Percentiles rank a stretch among this genome's conserved stretches.
Evolutionary conservation across 2,113 vertebrate genomes (phyloP).

Genomic region (Colistium nudipinnis): DNA sequence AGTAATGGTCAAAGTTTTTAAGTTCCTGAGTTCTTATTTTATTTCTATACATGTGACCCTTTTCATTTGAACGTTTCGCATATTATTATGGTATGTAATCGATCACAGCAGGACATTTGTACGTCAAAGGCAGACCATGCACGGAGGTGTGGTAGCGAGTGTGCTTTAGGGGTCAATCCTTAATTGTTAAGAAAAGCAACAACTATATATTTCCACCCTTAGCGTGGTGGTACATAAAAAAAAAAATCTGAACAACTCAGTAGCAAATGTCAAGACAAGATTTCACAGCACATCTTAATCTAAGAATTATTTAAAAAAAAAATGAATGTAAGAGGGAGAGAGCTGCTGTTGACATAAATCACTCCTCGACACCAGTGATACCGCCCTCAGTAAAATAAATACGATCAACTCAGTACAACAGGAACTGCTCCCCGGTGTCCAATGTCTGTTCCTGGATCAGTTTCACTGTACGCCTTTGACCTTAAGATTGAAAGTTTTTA

Average conservation of each 20-base stretch:
- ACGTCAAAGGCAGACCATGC: neutral
- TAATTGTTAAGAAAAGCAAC: conserved; percentile 2
- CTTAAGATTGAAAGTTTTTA: conserved; percentile 14
- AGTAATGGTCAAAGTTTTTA: conserved; percentile 1
- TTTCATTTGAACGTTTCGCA: conserved; percentile 17
- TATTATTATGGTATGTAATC: neutral
- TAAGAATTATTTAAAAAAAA: neutral
- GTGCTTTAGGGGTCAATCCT: conserved; percentile 19
- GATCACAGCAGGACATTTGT: conserved; percentile 1
- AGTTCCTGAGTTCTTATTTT: conserved; percentile 7
- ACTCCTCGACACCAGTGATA: conserved; percentile 32
- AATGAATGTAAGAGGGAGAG: neutral
- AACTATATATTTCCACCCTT: neutral
- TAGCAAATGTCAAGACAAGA: neutral
- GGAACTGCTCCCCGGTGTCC: conserved; percentile 9
- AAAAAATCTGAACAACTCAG: neutral
- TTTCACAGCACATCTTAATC: neutral
- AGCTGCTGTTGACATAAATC: neutral
- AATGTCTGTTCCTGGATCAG: too few species aligned
- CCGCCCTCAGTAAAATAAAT: conserved; percentile 6
- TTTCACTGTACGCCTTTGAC: neutral
- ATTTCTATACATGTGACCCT: conserved; percentile 4
- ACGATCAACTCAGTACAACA: conserved; percentile 29
- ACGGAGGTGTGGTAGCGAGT: neutral
- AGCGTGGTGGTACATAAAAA: neutral